Evolutionary conservation across 2,888 invertebrate genomes (phyloP).

Genomic region (Lithophane semibrunnea): DNA sequence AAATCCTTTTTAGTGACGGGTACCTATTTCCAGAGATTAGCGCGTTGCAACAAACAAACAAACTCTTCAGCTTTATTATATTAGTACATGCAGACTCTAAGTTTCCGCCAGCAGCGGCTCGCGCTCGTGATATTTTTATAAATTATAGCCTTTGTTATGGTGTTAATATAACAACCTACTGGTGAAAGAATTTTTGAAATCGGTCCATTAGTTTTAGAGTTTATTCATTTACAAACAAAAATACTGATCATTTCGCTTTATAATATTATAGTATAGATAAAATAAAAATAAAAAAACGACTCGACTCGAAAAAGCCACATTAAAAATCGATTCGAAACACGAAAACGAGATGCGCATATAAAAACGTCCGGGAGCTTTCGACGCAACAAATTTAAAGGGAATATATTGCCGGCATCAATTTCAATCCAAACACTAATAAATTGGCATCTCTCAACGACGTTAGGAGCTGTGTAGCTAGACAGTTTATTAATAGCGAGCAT

Average conservation of each 20-base stretch:
- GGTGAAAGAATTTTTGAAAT: too few relatives aligned
- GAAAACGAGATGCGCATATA: slow-evolving; percentile 80
- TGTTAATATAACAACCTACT: too few relatives aligned
- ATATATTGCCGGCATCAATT: slow-evolving; percentile 89
- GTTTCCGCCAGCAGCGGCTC: too few relatives aligned
- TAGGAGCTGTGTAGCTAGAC: slow-evolving; percentile 80
- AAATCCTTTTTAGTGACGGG: too few relatives aligned
- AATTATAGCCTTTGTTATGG: too few relatives aligned
- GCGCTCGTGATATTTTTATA: too few relatives aligned
- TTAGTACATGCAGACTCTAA: neutral
- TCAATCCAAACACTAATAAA: slow-evolving; percentile 90
- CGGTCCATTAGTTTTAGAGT: too few relatives aligned
- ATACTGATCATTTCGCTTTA: too few relatives aligned
- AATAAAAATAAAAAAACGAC: slow-evolving; percentile 41
- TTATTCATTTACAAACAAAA: too few relatives aligned
- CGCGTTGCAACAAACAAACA: neutral
- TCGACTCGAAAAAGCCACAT: slow-evolving; percentile 57
- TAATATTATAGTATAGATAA: neutral
- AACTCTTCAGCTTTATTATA: neutral
- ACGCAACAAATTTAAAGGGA: slow-evolving; percentile 87
- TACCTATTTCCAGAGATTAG: neutral
- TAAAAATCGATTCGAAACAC: slow-evolving; percentile 77
- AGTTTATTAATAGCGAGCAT: slow-evolving; percentile 88
- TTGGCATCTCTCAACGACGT: slow-evolving; percentile 87
- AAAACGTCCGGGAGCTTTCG: slow-evolving; percentile 86